These are phyloP conservation scores for Neofelis nebulosa DNA, from an alignment of 2,113 vertebrate species.

Conservation along the genomic window DNA sequence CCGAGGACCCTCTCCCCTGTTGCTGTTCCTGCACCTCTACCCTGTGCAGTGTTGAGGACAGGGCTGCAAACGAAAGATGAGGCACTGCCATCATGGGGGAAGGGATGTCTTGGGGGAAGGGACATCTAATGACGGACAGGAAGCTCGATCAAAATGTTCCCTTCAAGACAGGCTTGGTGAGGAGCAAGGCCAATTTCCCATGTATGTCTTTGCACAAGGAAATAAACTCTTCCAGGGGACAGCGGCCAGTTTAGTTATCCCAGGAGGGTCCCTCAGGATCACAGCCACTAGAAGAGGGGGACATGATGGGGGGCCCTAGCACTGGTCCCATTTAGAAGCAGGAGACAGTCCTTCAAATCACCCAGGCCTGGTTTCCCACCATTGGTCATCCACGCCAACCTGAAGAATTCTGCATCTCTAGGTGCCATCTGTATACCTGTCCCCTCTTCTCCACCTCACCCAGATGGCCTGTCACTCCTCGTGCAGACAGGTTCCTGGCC, in stretches of 20 bases:
- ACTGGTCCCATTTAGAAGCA: background rate
- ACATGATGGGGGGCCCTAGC: background rate
- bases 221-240: background rate
- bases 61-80: background rate
- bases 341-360: background rate
- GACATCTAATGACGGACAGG: background rate
- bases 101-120: background rate
- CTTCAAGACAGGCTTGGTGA: background rate
- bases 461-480: background rate
- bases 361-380: background rate
- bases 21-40: no score
- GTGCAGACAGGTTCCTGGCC: background rate
- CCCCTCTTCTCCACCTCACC: background rate
- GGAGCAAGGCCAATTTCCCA: background rate
- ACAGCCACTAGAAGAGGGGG: background rate
- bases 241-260: background rate
- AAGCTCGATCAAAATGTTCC: background rate
- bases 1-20: fast-evolving
- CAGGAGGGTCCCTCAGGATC: background rate
- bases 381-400: background rate
- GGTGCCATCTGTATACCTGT: background rate
- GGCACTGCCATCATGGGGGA: background rate
- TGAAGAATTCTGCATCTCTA: background rate
- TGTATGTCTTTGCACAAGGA: background rate
- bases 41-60: background rate